A percentile compares a stretch with the other conserved stretches of the same genome.
phyloP scores from a whole-genome alignment of 2,797 vertebrate species.

The Toxotes lorentzi region DNA sequence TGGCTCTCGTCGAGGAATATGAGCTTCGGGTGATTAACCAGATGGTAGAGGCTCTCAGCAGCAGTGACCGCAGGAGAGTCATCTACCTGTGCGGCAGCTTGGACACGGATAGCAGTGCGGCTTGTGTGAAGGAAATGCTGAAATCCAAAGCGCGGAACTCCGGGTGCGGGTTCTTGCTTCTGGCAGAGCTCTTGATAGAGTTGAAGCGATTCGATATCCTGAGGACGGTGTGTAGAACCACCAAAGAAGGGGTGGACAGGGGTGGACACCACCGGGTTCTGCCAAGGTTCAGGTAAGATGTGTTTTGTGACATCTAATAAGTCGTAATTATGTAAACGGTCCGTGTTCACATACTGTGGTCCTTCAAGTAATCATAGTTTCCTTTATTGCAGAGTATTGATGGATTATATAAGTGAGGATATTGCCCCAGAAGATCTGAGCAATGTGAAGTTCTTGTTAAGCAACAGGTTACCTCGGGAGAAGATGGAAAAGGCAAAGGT shows the following conservation, averaged over 20 bases:
- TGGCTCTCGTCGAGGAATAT: conserved; percentile 33
- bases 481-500: conserved; percentile 87
- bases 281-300: conserved; percentile 88
- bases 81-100: conserved; percentile 87
- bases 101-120: conserved; percentile 62
- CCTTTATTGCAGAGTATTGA: conserved; percentile 85
- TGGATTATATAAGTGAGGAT: conserved; percentile 89
- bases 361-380: conserved; percentile 2
- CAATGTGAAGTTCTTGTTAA: conserved; percentile 88
- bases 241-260: conserved; percentile 79
- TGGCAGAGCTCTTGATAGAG: conserved; percentile 86
- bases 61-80: conserved; percentile 84
- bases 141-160: conserved; percentile 70
- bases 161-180: conserved; percentile 52
- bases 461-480: conserved; percentile 75
- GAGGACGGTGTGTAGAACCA: conserved; percentile 79
- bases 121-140: conserved; percentile 80
- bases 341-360: not conserved
- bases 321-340: not conserved
- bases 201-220: conserved; percentile 91
- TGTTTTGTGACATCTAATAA: not conserved
- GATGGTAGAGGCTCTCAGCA: conserved; percentile 85
- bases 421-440: conserved; percentile 85
- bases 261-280: conserved; percentile 68
- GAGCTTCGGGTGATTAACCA: conserved; percentile 76